Percentiles rank a stretch among this genome's conserved stretches.
Evolutionary conservation across 2,797 vertebrate species (phyloP).

Genomic region (Gallinago stenura): DNA sequence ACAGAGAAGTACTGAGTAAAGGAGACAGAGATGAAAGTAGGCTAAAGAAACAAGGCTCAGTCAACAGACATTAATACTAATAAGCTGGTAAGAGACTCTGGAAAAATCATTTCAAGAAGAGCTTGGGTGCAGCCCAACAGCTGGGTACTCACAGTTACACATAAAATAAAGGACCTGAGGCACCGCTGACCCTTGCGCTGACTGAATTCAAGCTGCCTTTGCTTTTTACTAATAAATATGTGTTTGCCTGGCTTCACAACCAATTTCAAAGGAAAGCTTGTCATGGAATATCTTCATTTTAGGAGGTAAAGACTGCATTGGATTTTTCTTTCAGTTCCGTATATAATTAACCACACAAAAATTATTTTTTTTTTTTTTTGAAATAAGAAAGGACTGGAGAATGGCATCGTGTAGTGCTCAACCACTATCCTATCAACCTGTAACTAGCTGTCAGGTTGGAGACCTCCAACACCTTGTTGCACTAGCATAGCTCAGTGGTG

Average conservation of each 20-base stretch:
- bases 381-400: background rate
- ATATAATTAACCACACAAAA: background rate
- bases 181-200: background rate
- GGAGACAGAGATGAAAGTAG: background rate
- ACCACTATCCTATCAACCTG: background rate
- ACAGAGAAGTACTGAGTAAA: background rate
- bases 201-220: background rate
- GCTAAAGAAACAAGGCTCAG: background rate
- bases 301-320: background rate
- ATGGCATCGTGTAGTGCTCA: background rate
- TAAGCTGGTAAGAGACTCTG: background rate
- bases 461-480: background rate
- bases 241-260: background rate
- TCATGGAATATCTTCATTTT: background rate
- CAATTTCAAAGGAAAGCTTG: background rate
- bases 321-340: background rate
- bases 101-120: background rate
- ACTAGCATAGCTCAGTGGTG: background rate
- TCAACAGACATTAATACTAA: background rate
- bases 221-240: background rate
- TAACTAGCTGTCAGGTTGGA: background rate
- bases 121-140: background rate
- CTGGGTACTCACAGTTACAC: background rate
- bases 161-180: background rate
- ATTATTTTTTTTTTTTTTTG: rapidly evolving